A percentile compares a stretch with the other conserved stretches of the same genome.
Conservation (phyloP, 2,888 invertebrate genomes). For the Lutraria lutraria region DNA sequence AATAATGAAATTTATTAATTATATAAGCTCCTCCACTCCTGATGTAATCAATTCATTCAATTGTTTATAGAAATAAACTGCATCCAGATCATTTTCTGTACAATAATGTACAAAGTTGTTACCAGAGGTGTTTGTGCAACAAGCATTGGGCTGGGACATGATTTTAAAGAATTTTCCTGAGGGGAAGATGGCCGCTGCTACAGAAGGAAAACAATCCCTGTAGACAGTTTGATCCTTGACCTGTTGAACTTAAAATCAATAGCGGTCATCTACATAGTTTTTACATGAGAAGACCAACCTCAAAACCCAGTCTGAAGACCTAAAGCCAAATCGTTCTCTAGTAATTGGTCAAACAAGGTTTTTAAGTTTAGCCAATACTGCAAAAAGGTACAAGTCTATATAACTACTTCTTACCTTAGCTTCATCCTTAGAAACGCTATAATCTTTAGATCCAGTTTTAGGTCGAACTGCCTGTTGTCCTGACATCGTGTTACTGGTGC, state of each 20-base stretch:
- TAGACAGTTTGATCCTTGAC: too few relatives aligned
- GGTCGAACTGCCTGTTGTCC: constrained; percentile 45
- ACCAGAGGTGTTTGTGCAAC: too few relatives aligned
- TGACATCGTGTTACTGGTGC: constrained; percentile 21
- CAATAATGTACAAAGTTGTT: background rate
- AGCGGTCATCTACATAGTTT: too few relatives aligned
- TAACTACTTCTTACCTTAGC: constrained; percentile 49
- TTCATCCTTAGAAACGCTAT: constrained; percentile 63
- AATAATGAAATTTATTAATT: background rate
- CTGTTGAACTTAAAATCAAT: too few relatives aligned
- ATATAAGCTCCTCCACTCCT: background rate
- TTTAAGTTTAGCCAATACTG: background rate
- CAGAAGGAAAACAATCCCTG: too few relatives aligned
- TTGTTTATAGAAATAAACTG: background rate
- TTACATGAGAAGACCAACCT: too few relatives aligned
- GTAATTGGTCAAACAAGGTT: too few relatives aligned
- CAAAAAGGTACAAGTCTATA: background rate
- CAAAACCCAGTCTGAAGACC: too few relatives aligned
- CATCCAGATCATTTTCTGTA: constrained; percentile 39
- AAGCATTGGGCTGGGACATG: too few relatives aligned
- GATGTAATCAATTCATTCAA: background rate
- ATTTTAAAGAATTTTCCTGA: too few relatives aligned
- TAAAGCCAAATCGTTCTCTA: too few relatives aligned
- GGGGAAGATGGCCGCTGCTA: too few relatives aligned
- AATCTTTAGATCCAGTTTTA: constrained; percentile 43